Conservation (phyloP, 2,888 invertebrate genomes). For the Geophilus truncorum region DNA sequence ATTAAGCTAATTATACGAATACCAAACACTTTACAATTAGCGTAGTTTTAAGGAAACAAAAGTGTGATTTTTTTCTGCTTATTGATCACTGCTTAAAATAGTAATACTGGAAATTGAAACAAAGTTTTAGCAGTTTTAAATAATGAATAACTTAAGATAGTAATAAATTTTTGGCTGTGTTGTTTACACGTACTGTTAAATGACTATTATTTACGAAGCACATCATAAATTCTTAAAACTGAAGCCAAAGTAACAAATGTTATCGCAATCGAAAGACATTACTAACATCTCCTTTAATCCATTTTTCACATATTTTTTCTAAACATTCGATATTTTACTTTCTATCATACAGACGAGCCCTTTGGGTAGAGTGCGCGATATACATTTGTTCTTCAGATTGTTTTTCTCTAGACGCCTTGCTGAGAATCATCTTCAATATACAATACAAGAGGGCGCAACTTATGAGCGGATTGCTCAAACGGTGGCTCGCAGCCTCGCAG, state of each 20-base stretch:
- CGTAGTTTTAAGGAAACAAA: too few relatives aligned
- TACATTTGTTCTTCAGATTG: conserved; percentile 22
- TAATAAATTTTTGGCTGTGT: background rate
- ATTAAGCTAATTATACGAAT: too few relatives aligned
- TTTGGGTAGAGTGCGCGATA: conserved; percentile 12
- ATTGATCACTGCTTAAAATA: too few relatives aligned
- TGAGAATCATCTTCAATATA: conserved; percentile 20
- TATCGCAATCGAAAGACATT: background rate
- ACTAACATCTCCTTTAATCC: background rate
- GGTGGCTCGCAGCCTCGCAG: background rate
- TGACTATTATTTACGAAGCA: background rate
- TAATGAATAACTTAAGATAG: too few relatives aligned
- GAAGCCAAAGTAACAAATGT: background rate
- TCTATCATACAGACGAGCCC: background rate
- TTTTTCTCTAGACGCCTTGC: conserved; percentile 18
- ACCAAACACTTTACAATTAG: too few relatives aligned
- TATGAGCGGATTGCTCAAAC: conserved; percentile 25
- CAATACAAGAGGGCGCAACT: conserved; percentile 25
- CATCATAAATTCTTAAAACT: background rate
- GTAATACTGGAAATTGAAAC: too few relatives aligned
- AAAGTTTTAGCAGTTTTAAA: too few relatives aligned
- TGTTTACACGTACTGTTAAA: background rate
- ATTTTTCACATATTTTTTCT: background rate
- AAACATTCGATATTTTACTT: background rate
- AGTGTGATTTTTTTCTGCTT: too few relatives aligned